These are phyloP conservation scores for Eulemur albifrons DNA, from an alignment of 2,797 vertebrate species.

Conservation along the genomic window DNA sequence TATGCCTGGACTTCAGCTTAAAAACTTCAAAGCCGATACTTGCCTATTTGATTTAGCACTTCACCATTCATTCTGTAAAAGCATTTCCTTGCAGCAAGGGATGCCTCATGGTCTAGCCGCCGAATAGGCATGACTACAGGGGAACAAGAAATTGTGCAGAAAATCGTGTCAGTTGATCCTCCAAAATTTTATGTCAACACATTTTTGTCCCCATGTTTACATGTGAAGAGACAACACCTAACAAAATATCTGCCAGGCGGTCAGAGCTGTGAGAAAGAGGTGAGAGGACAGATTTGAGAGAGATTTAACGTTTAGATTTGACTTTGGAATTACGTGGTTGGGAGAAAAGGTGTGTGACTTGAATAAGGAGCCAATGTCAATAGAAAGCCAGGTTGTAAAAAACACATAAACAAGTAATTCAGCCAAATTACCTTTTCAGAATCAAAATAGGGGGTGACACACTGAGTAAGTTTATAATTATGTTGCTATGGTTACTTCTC, in stretches of 20 bases:
- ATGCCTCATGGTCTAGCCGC: neutral
- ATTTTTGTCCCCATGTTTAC: neutral
- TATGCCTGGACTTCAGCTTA: neutral
- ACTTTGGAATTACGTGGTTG: neutral
- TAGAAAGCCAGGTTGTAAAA: neutral
- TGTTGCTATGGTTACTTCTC: constrained; percentile 39
- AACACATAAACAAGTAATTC: neutral
- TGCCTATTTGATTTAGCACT: neutral
- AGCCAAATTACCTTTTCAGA: neutral
- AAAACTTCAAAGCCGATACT: neutral
- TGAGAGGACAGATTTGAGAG: neutral
- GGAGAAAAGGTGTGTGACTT: neutral
- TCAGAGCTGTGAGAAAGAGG: neutral
- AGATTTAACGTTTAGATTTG: neutral
- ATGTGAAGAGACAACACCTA: neutral
- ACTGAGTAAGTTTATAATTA: neutral
- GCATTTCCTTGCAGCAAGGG: neutral
- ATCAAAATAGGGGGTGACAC: neutral
- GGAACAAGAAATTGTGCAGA: neutral
- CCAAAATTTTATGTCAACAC: neutral
- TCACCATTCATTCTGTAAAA: neutral
- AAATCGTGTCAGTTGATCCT: no score
- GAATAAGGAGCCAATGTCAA: neutral
- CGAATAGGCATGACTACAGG: neutral
- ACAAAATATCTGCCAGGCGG: neutral